phyloP scores from a whole-genome alignment of 2,113 vertebrate genomes.

The Phaethornis superciliosus region DNA sequence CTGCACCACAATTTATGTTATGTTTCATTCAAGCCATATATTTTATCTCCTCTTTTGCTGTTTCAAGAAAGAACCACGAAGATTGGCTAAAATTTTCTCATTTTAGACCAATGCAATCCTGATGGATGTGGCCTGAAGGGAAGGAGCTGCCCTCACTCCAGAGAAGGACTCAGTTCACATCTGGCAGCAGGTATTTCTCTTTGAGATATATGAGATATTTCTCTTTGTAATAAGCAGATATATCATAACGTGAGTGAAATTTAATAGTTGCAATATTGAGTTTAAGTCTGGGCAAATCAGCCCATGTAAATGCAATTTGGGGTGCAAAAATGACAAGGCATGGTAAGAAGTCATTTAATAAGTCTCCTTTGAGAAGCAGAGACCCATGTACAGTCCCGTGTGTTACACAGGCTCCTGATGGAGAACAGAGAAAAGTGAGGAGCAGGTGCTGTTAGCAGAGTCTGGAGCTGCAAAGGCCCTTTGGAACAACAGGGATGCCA shows the following conservation, averaged over 20 bases:
- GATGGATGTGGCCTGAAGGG: background rate
- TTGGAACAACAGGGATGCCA: rapidly evolving
- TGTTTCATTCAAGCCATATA: background rate
- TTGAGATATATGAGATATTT: background rate
- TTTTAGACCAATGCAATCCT: background rate
- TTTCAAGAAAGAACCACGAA: background rate
- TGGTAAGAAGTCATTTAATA: background rate
- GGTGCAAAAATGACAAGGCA: background rate
- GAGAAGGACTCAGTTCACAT: background rate
- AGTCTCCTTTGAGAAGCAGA: background rate
- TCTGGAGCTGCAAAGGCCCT: background rate
- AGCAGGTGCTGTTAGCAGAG: rapidly evolving
- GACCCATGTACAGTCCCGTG: background rate
- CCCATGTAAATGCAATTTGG: background rate
- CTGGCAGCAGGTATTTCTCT: background rate
- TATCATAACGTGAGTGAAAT: background rate
- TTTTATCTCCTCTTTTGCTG: background rate
- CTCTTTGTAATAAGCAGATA: background rate
- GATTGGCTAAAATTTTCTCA: background rate
- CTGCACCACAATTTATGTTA: background rate
- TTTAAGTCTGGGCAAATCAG: rapidly evolving
- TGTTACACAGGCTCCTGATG: background rate
- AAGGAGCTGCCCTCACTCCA: background rate
- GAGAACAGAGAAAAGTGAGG: background rate
- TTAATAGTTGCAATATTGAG: background rate